phyloP scores from a whole-genome alignment of 2,888 invertebrate genomes.

The Drosophila hamatofila region DNA sequence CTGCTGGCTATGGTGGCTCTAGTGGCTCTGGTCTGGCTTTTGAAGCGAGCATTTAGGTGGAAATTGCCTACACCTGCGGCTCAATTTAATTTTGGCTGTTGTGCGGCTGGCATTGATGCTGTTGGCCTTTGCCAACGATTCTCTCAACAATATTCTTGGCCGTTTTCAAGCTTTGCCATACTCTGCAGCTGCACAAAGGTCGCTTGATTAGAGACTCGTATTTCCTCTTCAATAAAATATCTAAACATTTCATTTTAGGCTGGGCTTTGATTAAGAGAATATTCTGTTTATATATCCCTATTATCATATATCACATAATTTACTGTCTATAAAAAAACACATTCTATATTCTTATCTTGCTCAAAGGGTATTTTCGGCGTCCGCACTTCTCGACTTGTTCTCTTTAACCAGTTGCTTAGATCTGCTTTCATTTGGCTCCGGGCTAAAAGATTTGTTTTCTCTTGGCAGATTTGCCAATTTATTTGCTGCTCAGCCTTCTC shows the following conservation, averaged over 20 bases:
- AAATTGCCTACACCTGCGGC: conserved; percentile 81
- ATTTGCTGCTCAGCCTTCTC: conserved; percentile 33
- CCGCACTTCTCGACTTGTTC: too few relatives aligned
- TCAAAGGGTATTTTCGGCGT: not conserved
- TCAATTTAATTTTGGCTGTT: conserved; percentile 75
- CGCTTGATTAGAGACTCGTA: too few relatives aligned
- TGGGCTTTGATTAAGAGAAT: not conserved
- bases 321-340: too few relatives aligned
- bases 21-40: conserved; percentile 41
- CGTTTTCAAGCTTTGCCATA: conserved; percentile 3
- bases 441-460: conserved; percentile 45
- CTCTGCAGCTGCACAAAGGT: not conserved
- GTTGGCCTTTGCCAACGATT: conserved; percentile 35
- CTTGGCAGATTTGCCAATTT: conserved; percentile 47
- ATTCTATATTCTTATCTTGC: not conserved
- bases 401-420: conserved; percentile 49
- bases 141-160: conserved; percentile 22
- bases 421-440: conserved; percentile 22
- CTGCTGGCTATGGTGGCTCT: not conserved
- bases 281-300: not conserved
- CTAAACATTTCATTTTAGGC: not conserved
- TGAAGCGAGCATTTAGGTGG: conserved; percentile 72
- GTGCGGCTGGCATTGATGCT: conserved; percentile 45
- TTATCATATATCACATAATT: not conserved
- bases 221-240: not conserved